phyloP scores from a whole-genome alignment of 2,113 vertebrate species.

The Cheilinus undulatus region DNA sequence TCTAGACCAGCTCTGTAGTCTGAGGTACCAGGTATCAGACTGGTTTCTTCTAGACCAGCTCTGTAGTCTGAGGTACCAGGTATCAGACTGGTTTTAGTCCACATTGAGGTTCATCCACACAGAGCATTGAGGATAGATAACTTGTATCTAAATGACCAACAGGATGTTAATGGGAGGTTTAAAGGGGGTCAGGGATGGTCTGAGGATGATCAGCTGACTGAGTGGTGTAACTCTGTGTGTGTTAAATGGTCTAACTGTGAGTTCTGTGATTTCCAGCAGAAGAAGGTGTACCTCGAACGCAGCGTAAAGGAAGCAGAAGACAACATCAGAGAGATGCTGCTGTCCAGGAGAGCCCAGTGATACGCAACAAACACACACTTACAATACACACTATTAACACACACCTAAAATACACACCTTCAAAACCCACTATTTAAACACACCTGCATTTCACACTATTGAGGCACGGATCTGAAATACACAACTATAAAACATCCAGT shows the following conservation, averaged over 20 bases:
- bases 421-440: background rate
- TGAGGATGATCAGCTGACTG: background rate
- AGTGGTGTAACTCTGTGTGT: background rate
- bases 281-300: constrained; percentile 94
- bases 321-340: constrained; percentile 96
- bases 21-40: too few species aligned
- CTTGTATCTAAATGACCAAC: too few species aligned
- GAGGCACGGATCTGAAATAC: background rate
- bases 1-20: too few species aligned
- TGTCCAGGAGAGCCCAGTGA: constrained; percentile 92
- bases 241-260: background rate
- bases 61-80: too few species aligned
- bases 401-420: background rate
- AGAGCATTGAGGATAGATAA: too few species aligned
- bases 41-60: too few species aligned
- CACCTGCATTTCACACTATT: background rate
- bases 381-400: background rate
- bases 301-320: constrained; percentile 97
- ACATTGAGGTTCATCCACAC: too few species aligned
- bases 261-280: constrained; percentile 85
- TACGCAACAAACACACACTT: background rate
- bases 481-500: background rate
- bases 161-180: too few species aligned
- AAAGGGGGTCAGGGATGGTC: too few species aligned
- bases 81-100: too few species aligned